Evolutionary conservation across 2,888 invertebrate species (phyloP), one percentile per base, ranked within the genome.

Genomic region (Azorinus chamasolen): DNA sequence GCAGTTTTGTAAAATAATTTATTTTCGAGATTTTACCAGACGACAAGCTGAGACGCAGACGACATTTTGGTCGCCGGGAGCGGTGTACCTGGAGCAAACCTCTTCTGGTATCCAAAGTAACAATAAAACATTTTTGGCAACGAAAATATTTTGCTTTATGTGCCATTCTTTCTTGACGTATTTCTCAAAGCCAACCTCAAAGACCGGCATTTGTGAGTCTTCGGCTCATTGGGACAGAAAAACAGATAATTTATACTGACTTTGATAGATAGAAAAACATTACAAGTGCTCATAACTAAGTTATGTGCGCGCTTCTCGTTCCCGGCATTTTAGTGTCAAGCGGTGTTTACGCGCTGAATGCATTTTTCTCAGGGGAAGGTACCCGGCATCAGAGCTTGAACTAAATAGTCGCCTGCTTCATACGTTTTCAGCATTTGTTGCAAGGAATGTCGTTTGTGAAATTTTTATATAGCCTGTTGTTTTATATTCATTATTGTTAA

Each of bases 261-360:
- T 53, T 53, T 53, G 53, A 53, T 53, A 53, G 53, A 53, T 53
- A 24, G 53, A 53, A 53, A 53, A 53, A 53, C 53, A 16, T 16
- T 45, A 53, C n/a, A 25, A 32, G 53, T n/a, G 14, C 14, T 27
- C 24, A 27, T 53, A 24, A 27, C n/a, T n/a, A 53, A 12, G 18
- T 53, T n/a, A 24, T 24, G 27, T 27, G 8, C 53, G 53, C 27
- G 53, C 32, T 53, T 53, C 27, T 32, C 53, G 53, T 53, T 12
- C 53, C 18, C 27, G 14, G 53, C 27, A 53, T 53, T 27, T 27
- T 18, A 16, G 53, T 53, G 53, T 53, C 53, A 53, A 27, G 32
- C 53, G 27, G 53, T n/a, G 53, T 32, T 32, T 32, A 32, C 32
- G 32, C 32, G 32, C 32, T 32, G 5, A 32, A 32, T 32, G 32